phyloP scores from a whole-genome alignment of 1,140 invertebrate species.

The Lordiphosa stackelbergi region DNA sequence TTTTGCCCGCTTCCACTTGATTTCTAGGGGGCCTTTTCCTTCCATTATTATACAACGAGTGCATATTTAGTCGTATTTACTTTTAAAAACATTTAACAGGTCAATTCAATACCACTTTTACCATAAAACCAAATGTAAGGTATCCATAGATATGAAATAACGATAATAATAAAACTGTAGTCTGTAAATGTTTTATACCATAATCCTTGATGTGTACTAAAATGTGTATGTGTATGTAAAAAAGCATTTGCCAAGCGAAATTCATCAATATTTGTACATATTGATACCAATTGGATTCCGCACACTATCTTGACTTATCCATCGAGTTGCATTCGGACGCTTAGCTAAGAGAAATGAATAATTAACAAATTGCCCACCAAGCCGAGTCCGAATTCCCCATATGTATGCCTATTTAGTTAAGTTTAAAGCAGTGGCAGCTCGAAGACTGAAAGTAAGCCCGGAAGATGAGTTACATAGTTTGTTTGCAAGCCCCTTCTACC shows the following conservation, averaged over 20 bases:
- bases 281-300: slow-evolving; percentile 12
- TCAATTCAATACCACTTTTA: slow-evolving; percentile 33
- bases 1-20: background rate
- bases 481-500: too few relatives aligned
- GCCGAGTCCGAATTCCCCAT: slow-evolving; percentile 4
- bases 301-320: slow-evolving; percentile 11
- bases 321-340: background rate
- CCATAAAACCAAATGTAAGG: slow-evolving; percentile 8
- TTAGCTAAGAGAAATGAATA: slow-evolving; percentile 11
- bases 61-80: slow-evolving; percentile 12
- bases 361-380: slow-evolving; percentile 35
- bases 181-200: slow-evolving; percentile 42
- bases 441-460: too few relatives aligned
- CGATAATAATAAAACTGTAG: slow-evolving; percentile 16
- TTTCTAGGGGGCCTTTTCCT: too few relatives aligned
- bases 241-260: slow-evolving; percentile 11
- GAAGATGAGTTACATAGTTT: too few relatives aligned
- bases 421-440: background rate
- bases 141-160: slow-evolving; percentile 13
- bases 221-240: slow-evolving; percentile 38
- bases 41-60: slow-evolving; percentile 4
- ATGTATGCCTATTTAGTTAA: slow-evolving; percentile 8
- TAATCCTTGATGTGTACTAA: slow-evolving; percentile 22
- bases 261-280: slow-evolving; percentile 14
- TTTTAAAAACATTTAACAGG: slow-evolving; percentile 11